These are phyloP conservation scores for Drosophila anomelani DNA, from an alignment of 2,888 invertebrate species.

Conservation along the genomic window DNA sequence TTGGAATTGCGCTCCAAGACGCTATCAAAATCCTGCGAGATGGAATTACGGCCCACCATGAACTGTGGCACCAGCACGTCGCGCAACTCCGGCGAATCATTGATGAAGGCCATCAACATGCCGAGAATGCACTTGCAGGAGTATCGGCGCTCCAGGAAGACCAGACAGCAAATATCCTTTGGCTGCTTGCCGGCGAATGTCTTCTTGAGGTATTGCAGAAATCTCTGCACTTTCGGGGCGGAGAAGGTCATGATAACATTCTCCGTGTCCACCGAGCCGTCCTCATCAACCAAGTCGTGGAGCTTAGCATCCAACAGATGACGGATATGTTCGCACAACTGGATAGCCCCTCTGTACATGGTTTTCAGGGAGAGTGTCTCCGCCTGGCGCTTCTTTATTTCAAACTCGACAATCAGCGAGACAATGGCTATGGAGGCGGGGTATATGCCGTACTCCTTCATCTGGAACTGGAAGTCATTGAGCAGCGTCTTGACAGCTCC, in stretches of 20 bases:
- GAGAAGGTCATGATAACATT: constrained; percentile 86
- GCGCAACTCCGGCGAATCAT: constrained; percentile 85
- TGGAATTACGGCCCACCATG: constrained; percentile 87
- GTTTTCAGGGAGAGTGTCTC: constrained; percentile 84
- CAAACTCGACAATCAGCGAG: constrained; percentile 87
- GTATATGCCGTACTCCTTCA: constrained; percentile 86
- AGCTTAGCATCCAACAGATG: constrained; percentile 86
- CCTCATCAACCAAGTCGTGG: constrained; percentile 65
- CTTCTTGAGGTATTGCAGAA: constrained; percentile 87
- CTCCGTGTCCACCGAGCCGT: constrained; percentile 69
- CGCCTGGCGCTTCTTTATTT: constrained; percentile 86
- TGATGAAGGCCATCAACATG: constrained; percentile 86
- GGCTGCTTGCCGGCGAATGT: constrained; percentile 85
- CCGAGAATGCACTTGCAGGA: constrained; percentile 91
- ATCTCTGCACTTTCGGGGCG: constrained; percentile 87
- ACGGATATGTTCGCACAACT: constrained; percentile 85
- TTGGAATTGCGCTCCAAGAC: constrained; percentile 79
- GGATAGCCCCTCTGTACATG: constrained; percentile 71
- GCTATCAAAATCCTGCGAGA: constrained; percentile 69
- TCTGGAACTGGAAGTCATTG: constrained; percentile 85
- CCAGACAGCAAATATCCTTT: constrained; percentile 79
- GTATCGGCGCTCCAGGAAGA: constrained; percentile 86
- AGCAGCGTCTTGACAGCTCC: constrained; percentile 86
- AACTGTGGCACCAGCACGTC: constrained; percentile 88
- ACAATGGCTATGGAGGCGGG: constrained; percentile 87